Conservation (phyloP, 2,113 vertebrate genomes). For the Nestor notabilis region DNA sequence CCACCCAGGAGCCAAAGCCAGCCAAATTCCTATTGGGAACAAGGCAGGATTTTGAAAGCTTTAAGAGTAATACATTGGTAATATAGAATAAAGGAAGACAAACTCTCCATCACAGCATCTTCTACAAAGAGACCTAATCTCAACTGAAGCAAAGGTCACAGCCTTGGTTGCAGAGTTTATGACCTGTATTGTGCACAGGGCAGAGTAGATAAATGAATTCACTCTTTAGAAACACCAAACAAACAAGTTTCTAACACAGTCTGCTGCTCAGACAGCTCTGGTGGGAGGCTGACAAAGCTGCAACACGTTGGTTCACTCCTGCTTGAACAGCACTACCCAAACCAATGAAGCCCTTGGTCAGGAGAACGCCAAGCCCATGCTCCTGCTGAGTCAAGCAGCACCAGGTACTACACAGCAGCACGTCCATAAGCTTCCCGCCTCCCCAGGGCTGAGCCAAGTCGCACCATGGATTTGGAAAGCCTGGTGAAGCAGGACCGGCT, state of each 20-base stretch:
- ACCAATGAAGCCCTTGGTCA: rapidly evolving
- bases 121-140: background rate
- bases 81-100: background rate
- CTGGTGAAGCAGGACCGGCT: background rate
- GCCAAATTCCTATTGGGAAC: background rate
- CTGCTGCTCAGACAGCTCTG: rapidly evolving
- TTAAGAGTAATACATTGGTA: background rate
- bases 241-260: background rate
- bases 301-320: rapidly evolving
- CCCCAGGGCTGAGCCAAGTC: background rate
- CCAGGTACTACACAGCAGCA: rapidly evolving
- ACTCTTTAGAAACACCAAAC: background rate
- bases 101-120: background rate
- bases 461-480: background rate
- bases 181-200: background rate
- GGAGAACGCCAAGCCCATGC: rapidly evolving
- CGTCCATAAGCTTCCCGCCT: rapidly evolving
- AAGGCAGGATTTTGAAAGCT: background rate
- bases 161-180: background rate
- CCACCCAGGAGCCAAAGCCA: background rate
- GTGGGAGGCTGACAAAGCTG: background rate
- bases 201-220: background rate
- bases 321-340: background rate
- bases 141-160: background rate
- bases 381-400: background rate